Evolutionary conservation across 2,888 invertebrate species (phyloP).

Genomic region (Thereva unica): DNA sequence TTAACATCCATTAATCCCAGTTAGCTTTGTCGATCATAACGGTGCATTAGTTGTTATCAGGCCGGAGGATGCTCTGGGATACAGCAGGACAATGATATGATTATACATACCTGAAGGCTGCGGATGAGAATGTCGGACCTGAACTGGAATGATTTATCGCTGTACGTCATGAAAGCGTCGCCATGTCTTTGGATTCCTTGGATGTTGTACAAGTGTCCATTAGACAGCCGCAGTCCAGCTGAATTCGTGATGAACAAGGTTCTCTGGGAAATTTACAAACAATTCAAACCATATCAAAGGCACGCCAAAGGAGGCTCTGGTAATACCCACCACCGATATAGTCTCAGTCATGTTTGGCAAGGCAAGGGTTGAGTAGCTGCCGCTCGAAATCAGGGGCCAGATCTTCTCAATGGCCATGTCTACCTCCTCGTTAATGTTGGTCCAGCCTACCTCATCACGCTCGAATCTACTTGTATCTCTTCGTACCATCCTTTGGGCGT

Average conservation of each 20-base stretch:
- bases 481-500: background rate
- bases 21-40: no score
- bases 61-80: background rate
- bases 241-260: slow-evolving; percentile 53
- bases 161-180: slow-evolving; percentile 55
- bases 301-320: background rate
- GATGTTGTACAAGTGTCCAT: slow-evolving; percentile 55
- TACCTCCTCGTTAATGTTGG: slow-evolving; percentile 55
- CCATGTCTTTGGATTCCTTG: slow-evolving; percentile 51
- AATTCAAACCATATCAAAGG: background rate
- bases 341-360: slow-evolving; percentile 54
- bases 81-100: background rate
- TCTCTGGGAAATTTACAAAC: slow-evolving; percentile 45
- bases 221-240: slow-evolving; percentile 51
- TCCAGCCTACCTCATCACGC: slow-evolving; percentile 50
- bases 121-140: slow-evolving; percentile 52
- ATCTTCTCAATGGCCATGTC: slow-evolving; percentile 56
- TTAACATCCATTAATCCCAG: no score
- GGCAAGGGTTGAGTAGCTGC: slow-evolving; percentile 51
- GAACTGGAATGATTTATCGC: slow-evolving; percentile 53
- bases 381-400: slow-evolving; percentile 50
- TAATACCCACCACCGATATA: slow-evolving; percentile 51
- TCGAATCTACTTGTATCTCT: slow-evolving; percentile 42
- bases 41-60: no score
- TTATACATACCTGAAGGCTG: slow-evolving; percentile 50